These are phyloP conservation scores for Gobionotothen gibberifrons DNA, from an alignment of 2,797 vertebrate species.

Conservation along the genomic window DNA sequence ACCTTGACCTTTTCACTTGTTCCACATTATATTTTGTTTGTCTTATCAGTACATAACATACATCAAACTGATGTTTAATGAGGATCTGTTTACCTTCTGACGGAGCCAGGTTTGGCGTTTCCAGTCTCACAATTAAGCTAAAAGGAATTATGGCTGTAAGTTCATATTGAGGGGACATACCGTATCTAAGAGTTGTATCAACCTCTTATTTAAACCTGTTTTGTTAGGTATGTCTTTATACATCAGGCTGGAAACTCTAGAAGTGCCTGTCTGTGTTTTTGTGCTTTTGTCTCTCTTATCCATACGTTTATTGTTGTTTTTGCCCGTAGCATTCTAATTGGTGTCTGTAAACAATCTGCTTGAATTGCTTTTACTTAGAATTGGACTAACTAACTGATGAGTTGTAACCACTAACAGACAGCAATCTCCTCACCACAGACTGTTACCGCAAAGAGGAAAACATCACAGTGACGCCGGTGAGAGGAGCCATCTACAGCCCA, in stretches of 20 bases:
- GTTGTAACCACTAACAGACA: slow-evolving; percentile 94
- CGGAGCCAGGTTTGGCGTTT: not conserved
- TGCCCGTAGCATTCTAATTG: slow-evolving; percentile 9
- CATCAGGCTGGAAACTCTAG: slow-evolving; percentile 2
- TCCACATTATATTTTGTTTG: not conserved
- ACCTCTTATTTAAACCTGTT: not conserved
- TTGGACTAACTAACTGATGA: slow-evolving; percentile 90
- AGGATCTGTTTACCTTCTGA: not conserved
- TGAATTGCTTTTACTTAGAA: slow-evolving; percentile 77
- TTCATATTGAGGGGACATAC: not conserved
- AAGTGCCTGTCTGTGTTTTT: not conserved
- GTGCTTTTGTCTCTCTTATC: not conserved
- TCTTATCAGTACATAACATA: not conserved
- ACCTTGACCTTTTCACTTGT: not conserved
- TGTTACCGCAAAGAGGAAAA: slow-evolving; percentile 94
- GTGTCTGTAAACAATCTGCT: slow-evolving; percentile 31
- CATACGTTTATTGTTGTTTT: not conserved
- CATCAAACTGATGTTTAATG: not conserved
- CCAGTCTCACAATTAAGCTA: not conserved
- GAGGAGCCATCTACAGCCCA: slow-evolving; percentile 91
- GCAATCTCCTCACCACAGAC: slow-evolving; percentile 96
- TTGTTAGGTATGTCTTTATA: not conserved
- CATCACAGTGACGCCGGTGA: slow-evolving; percentile 85
- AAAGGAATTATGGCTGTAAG: not conserved
- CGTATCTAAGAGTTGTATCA: not conserved